Conservation (phyloP, 2,888 invertebrate species). For the Harpalus rufipes region DNA sequence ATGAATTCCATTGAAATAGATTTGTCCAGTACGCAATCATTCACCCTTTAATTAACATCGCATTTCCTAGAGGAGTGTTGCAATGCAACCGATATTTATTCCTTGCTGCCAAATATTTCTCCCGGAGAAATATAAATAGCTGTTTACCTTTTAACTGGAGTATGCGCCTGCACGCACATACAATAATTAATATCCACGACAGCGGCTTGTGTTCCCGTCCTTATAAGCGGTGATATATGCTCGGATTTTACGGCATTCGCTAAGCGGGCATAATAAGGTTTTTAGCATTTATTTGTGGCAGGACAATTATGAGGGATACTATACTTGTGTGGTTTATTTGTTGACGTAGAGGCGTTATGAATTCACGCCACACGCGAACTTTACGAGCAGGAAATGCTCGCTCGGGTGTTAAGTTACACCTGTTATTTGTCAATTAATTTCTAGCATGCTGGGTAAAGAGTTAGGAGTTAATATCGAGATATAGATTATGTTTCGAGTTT, state of each 20-base stretch:
- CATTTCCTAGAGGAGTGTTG: conserved; percentile 19
- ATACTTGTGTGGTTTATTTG: conserved; percentile 56
- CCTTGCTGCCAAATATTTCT: conserved; percentile 50
- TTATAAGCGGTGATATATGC: conserved; percentile 56
- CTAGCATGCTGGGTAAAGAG: conserved; percentile 16
- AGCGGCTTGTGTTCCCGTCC: conserved; percentile 37
- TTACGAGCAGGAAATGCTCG: conserved; percentile 46
- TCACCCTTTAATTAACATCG: neutral
- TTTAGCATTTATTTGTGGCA: conserved; percentile 66
- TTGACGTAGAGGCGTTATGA: conserved; percentile 49
- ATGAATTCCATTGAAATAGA: neutral
- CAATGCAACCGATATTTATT: conserved; percentile 34
- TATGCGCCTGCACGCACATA: conserved; percentile 22
- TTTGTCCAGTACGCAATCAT: neutral
- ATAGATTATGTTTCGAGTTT: neutral
- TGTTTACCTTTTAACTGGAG: conserved; percentile 44
- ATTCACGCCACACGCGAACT: neutral
- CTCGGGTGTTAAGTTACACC: conserved; percentile 44
- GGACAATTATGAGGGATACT: conserved; percentile 48
- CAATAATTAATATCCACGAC: conserved; percentile 48
- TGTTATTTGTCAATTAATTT: conserved; percentile 57
- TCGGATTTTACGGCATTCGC: conserved; percentile 60
- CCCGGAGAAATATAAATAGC: conserved; percentile 34
- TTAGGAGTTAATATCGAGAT: conserved; percentile 13
- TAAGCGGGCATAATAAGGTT: conserved; percentile 48